Base-by-base conservation (phyloP, 2,888 invertebrate genomes). In the Phalera bucephala region DNA sequence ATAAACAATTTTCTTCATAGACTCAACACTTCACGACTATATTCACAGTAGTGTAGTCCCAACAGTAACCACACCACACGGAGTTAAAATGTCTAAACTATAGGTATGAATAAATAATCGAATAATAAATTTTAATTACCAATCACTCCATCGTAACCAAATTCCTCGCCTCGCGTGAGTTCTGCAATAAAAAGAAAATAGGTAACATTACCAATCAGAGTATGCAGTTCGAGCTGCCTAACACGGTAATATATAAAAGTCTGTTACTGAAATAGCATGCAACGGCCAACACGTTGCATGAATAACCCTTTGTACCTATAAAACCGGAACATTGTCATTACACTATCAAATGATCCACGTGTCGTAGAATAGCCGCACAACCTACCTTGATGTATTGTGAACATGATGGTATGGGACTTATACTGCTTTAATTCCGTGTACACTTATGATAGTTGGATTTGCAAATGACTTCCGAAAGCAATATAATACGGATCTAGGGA, bases 101-200 rank as follows among this genome's bases (percentile, higher is more conserved):
- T n/a, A n/a, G n/a, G n/a, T n/a, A n/a, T n/a, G n/a, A n/a, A n/a
- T n/a, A n/a, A n/a, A 26, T 36, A 3, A 17, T 39, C 33, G 9
- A 23, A 15, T n/a, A 19, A 40, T 33, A 2, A 40, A 30, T 23
- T n/a, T 32, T 39, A 64, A 69, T 73, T 78, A 92, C 92, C 92
- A 55, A 87, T 84, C 7, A 75, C 75, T 44, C 92, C 92, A 63
- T 91, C 91, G 59, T 92, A 92, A 11, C 92, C 91, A 46, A 92
- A 92, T 54, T 91, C 91, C 56, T 92, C 90, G 13, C 83, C 84
- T 10, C 64, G 60, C 13, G 75, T 77, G 31, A 73, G 52, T 23
- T 72, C 70, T 32, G 80, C 69, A 39, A 48, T 79, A 84, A 52
- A 61, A 67, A 54, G 61, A 51, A 43, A 2, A 36, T 17, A 22